Base-by-base conservation (phyloP, 2,113 vertebrate species). In the Herpailurus yagouaroundi region DNA sequence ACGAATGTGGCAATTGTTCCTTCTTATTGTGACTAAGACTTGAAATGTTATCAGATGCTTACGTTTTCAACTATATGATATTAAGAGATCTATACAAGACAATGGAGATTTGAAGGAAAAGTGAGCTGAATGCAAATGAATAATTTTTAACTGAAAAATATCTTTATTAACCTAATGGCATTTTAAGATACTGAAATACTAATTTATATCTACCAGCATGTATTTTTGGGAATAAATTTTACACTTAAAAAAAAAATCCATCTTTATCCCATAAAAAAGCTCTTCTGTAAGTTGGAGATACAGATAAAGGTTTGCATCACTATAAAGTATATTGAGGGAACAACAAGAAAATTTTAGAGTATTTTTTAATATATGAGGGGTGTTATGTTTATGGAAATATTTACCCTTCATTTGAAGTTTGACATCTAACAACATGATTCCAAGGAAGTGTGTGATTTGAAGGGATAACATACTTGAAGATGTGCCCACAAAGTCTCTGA, bases 381-480 rank as follows among this genome's bases (percentile, higher is more conserved):
- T 95, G 1, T n/a, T 93, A 6, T 57, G 15, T 45, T 13, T 88
- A 66, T 93, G 31, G 84, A 96, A 95, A 25, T 3, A 7, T 89
- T 89, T 80, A 27, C 64, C 33, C 45, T 97, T 80, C 76, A 27
- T 92, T 92, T 68, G 2, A 87, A 86, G 27, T 93, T 97, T 97
- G 96, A 95, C 88, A 52, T 4, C 27, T 95, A 82, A 94, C 52
- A n/a, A 71, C 68, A 79, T 48, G 74, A 94, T 66, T 0, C 57
- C 76, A 92, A 84, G n/a, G 8, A 95, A 94, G 14, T 73, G 55
- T 76, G 55, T 80, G 81, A 94, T 98, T 76, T 85, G 18, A 25
- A 31, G 48, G 31, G 3, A 60, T 97, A 96, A 97, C 73, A 93
- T 98, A 95, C 79, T 86, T 97, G 71, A 93, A n/a, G 76, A 94